These are phyloP conservation scores for Amiota mariae DNA, from an alignment of 2,888 invertebrate species.

Conservation along the genomic window DNA sequence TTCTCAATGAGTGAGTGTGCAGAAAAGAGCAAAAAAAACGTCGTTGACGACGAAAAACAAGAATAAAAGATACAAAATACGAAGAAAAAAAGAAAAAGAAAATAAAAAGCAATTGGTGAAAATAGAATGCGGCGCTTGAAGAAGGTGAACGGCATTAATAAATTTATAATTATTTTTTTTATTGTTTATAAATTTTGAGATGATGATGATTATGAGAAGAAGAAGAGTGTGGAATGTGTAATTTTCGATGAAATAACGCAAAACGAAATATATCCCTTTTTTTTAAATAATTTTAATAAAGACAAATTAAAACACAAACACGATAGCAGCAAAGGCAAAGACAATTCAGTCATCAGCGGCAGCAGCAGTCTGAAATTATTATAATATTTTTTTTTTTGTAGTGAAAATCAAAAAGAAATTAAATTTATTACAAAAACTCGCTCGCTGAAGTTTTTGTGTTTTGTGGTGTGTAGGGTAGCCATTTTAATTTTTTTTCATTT, in stretches of 20 bases:
- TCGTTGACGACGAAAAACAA: constrained; percentile 16
- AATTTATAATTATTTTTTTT: constrained; percentile 51
- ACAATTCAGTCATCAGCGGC: no score
- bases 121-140: constrained; percentile 70
- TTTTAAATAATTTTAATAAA: background rate
- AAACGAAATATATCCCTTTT: no score
- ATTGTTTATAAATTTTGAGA: no score
- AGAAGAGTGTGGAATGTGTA: no score
- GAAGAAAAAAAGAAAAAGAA: constrained; percentile 46
- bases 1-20: constrained; percentile 21
- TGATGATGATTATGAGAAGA: no score
- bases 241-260: no score
- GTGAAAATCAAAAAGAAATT: background rate
- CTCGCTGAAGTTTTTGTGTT: constrained; percentile 13
- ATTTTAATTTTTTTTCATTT: constrained; percentile 58
- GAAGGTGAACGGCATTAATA: constrained; percentile 65
- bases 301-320: background rate
- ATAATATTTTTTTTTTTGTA: background rate
- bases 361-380: background rate
- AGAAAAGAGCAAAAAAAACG: constrained; percentile 31
- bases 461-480: constrained; percentile 53
- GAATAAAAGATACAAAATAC: constrained; percentile 45
- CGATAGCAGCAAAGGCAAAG: background rate
- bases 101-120: constrained; percentile 56
- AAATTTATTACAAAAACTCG: constrained; percentile 3